These are phyloP conservation scores for Parthenolecanium corni DNA, from an alignment of 2,888 invertebrate genomes.

Conservation along the genomic window DNA sequence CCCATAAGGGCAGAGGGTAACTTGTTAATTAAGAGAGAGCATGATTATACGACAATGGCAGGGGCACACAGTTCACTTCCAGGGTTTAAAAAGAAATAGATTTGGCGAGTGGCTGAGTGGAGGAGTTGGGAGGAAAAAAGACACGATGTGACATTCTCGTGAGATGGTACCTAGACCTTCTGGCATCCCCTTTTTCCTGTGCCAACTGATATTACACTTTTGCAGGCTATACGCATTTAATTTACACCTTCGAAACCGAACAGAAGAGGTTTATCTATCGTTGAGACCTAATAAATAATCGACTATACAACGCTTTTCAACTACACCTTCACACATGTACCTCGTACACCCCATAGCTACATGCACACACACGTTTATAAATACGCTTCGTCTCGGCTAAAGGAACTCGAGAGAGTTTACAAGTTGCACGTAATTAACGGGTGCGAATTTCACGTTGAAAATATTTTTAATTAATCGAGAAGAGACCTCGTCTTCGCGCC, in stretches of 20 bases:
- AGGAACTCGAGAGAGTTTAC: background rate
- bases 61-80: constrained; percentile 6
- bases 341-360: no score
- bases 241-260: constrained; percentile 15
- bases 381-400: background rate
- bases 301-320: constrained; percentile 5
- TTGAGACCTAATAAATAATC: constrained; percentile 23
- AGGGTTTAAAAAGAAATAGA: background rate
- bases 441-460: background rate
- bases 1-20: constrained; percentile 23
- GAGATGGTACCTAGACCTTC: constrained; percentile 16
- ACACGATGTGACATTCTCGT: constrained; percentile 19
- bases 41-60: constrained; percentile 19
- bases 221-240: constrained; percentile 8
- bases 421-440: background rate
- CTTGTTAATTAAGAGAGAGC: constrained; percentile 24
- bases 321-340: constrained; percentile 4
- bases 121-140: background rate
- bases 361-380: no score
- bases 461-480: background rate
- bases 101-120: no score
- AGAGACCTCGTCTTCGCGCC: background rate
- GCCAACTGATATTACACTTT: constrained; percentile 22
- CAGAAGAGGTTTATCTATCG: constrained; percentile 14
- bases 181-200: constrained; percentile 18